Evolutionary conservation across 2,888 invertebrate genomes (phyloP).

Genomic region (Patella ulyssiponensis): DNA sequence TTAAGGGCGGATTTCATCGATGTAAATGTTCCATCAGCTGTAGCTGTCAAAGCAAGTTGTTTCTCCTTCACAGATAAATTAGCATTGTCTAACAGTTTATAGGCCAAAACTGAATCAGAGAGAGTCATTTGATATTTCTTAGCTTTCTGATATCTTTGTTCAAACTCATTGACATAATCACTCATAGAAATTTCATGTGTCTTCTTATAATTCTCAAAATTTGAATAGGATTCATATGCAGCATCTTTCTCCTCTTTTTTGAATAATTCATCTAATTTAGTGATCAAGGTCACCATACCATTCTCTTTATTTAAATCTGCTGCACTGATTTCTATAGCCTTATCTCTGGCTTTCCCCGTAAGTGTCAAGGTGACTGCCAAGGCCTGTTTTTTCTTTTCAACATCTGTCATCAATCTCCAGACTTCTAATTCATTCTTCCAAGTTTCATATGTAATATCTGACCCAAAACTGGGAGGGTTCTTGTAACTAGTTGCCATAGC

Average conservation of each 20-base stretch:
- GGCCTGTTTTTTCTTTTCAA: neutral
- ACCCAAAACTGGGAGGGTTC: neutral
- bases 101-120: slow-evolving; percentile 16
- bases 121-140: neutral
- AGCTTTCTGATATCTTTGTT: slow-evolving; percentile 10
- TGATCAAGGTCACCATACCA: neutral
- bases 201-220: slow-evolving; percentile 5
- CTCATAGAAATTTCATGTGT: neutral
- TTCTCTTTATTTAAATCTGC: neutral
- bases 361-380: neutral
- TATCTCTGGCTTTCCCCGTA: neutral
- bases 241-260: neutral
- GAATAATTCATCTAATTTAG: slow-evolving; percentile 5
- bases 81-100: slow-evolving; percentile 20
- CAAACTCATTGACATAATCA: slow-evolving; percentile 16
- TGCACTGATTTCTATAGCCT: slow-evolving; percentile 2
- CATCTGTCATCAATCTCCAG: slow-evolving; percentile 5
- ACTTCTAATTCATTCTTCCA: slow-evolving; percentile 9
- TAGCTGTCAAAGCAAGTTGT: slow-evolving; percentile 26
- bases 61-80: slow-evolving; percentile 22
- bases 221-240: neutral
- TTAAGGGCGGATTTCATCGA: slow-evolving; percentile 25
- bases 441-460: neutral
- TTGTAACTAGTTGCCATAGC: slow-evolving; percentile 11
- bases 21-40: slow-evolving; percentile 18